phyloP scores from a whole-genome alignment of 2,113 vertebrate genomes.

The Microtus richardsoni region DNA sequence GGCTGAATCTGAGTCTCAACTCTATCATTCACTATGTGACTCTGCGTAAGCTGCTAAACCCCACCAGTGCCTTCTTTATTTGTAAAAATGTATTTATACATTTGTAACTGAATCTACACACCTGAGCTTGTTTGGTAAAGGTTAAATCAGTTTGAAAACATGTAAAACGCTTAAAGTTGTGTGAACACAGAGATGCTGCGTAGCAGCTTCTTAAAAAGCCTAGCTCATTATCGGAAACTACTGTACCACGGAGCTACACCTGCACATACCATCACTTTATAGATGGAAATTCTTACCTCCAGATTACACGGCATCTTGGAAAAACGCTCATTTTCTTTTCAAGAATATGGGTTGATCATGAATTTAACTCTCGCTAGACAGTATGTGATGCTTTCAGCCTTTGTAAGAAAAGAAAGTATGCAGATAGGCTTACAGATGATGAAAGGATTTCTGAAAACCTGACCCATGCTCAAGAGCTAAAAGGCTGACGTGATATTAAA shows the following conservation, averaged over 20 bases:
- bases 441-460: constrained; percentile 55
- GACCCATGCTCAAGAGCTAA: constrained; percentile 14
- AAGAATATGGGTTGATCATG: constrained; percentile 4
- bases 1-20: constrained; percentile 21
- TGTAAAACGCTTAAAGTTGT: constrained; percentile 6
- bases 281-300: neutral
- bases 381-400: neutral
- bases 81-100: constrained; percentile 12
- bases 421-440: neutral
- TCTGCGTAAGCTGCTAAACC: neutral
- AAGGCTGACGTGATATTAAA: constrained; percentile 34
- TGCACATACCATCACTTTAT: neutral
- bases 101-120: neutral
- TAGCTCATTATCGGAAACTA: neutral
- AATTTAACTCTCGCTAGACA: constrained; percentile 27
- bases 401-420: neutral
- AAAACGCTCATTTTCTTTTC: constrained; percentile 45
- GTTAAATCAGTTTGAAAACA: constrained; percentile 37
- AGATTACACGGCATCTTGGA: neutral
- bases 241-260: neutral
- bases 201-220: neutral
- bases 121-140: constrained; percentile 33
- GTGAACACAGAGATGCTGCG: neutral
- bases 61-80: constrained; percentile 26
- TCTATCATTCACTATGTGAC: constrained; percentile 45